phyloP scores from a whole-genome alignment of 2,888 invertebrate species.

The Odontomyia ornata region DNA sequence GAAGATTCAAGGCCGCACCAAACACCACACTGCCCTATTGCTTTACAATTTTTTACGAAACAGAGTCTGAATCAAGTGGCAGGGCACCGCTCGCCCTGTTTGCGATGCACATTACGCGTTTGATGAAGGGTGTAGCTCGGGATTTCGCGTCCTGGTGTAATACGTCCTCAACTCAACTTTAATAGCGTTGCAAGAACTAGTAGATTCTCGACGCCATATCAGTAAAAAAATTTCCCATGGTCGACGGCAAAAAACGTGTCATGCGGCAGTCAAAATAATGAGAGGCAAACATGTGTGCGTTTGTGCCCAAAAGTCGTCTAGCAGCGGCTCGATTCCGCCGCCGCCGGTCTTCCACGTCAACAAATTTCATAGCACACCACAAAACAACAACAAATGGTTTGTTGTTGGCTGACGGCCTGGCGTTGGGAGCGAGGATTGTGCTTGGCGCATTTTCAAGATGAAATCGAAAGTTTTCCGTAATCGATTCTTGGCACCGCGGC shows the following conservation, averaged over 20 bases:
- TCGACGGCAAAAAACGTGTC: background rate
- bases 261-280: background rate
- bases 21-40: no score
- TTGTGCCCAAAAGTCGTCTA: background rate
- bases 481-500: background rate
- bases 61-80: no score
- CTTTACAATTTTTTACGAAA: no score
- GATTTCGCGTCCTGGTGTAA: no score
- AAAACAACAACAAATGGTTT: constrained; percentile 11
- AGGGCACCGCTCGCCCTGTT: no score
- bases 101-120: no score
- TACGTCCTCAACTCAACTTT: no score
- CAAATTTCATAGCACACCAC: background rate
- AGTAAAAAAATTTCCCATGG: no score
- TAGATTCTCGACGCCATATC: no score
- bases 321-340: background rate
- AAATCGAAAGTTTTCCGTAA: constrained; percentile 36
- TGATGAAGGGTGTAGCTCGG: no score
- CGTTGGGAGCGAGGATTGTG: background rate
- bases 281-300: background rate
- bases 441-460: constrained; percentile 22
- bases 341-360: constrained; percentile 36
- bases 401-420: background rate
- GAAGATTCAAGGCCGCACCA: no score
- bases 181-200: no score